Base-by-base conservation (phyloP, 2,113 vertebrate species). In the Poecile atricapillus region DNA sequence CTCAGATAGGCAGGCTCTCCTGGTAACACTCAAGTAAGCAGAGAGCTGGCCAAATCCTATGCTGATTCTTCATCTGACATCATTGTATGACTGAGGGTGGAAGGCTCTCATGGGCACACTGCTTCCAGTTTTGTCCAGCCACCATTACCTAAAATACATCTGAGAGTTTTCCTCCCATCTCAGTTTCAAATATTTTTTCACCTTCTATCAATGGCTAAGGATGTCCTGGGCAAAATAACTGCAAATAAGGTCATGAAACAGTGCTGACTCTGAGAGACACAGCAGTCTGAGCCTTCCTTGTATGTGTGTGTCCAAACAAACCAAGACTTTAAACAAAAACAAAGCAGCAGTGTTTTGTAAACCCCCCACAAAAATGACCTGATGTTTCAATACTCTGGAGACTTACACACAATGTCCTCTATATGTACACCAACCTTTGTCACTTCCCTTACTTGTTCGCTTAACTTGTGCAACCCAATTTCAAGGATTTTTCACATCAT, bases 361-460 rank as follows among this genome's bases (percentile, higher is more conserved):
- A 31, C 4, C 3, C 22, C 7, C 0, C 31, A 7, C 9, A 24
- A 31, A 55, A 83, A 56, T 13, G 2, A 79, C 16, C 7, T 59
- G 17, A 28, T 33, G 5, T 59, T 79, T 82, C 30, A 83, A 28
- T 13, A 28, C 15, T 67, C 31, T 76, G 25, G 41, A 60, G 44
- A 31, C 17, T 69, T 64, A 41, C 7, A 60, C 22, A 47, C 35
- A 23, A 2, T 20, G 16, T 73, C 11, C 8, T 41, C 27, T 14
- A 2, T 50, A 30, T 15, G 12, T 70, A 12, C 18, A 58, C 15
- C 25, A 73, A 10, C 8, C 31, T 77, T n/a, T 53, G 13, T 62
- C 31, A 25, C 30, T 37, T 91, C 30, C 27, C 55, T 60, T 80
- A 13, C 8, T 63, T 90, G 49, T 22, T 25, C 8, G 20, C 12